Evolutionary conservation across 2,888 invertebrate species (phyloP), one percentile per base, ranked within the genome.

Genomic region (Ceriagrion tenellum): DNA sequence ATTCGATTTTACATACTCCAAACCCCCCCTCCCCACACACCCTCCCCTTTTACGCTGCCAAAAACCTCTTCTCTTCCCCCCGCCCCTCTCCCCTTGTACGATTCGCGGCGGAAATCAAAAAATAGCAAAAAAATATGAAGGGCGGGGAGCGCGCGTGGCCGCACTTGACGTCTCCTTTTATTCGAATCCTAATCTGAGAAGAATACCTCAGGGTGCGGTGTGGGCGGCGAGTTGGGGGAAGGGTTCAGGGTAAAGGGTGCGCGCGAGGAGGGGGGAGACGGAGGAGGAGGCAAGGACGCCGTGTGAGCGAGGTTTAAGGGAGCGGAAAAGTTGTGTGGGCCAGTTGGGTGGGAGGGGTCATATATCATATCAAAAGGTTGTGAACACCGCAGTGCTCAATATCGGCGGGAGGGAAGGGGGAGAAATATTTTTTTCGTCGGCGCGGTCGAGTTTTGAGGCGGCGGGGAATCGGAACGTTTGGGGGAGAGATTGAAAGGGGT

Each of bases 281-380:
- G 59, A 35, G 59, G 40, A 55, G 23, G 59, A 40, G 55, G n/a
- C 13, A 56, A 56, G 56, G 56, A 56, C 16, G 56, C 16, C 56
- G 56, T 56, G 56, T 56, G 56, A 12, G 56, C n/a, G 59, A 10
- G 91, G 63, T 30, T 91, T 56, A 59, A 35, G 40, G 63, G 69
- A 69, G 69, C 23, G 90, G 35, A 35, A 69, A 69, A 47, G 63
- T 1, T 3, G 35, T 8, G 47, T 2, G 12, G 59, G 59, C 16
- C 93, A 40, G 59, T 93, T 93, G 93, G 69, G n/a, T 47, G 93
- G 93, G 91, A 40, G 26, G 91, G 91, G 93, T 74, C 93, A 93
- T 93, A 93, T 93, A 93, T 93, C 93, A 93, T 93, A 93, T 93
- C 69, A 93, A 93, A 93, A 93, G 93, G 93, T 93, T 93, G 93